These are phyloP conservation scores for Drosophila leonis DNA, from an alignment of 2,888 invertebrate genomes.

Conservation along the genomic window DNA sequence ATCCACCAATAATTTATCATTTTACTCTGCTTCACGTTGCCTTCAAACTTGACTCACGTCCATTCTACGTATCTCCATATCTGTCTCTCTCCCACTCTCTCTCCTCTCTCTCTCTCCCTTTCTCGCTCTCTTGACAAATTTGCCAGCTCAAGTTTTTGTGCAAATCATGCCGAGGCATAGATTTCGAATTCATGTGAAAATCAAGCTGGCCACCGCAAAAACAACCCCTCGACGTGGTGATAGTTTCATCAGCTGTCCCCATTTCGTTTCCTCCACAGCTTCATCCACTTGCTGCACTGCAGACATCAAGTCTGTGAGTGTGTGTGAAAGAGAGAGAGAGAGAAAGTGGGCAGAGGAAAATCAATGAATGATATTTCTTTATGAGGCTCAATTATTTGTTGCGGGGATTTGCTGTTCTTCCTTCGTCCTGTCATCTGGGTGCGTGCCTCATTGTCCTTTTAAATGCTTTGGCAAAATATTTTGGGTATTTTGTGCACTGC, in stretches of 20 bases:
- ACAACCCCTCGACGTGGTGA: constrained; percentile 58
- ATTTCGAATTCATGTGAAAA: constrained; percentile 79
- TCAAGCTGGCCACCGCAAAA: constrained; percentile 63
- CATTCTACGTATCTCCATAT: constrained; percentile 17
- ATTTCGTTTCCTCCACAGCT: constrained; percentile 47
- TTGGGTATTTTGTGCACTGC: constrained; percentile 73
- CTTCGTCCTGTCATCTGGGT: constrained; percentile 56
- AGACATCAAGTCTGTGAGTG: not conserved
- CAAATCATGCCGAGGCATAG: constrained; percentile 83
- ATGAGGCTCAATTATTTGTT: constrained; percentile 82
- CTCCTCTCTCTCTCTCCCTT: constrained; percentile 1
- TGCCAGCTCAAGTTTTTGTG: constrained; percentile 75
- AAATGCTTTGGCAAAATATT: constrained; percentile 81
- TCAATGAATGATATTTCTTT: constrained; percentile 82
- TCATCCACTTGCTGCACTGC: constrained; percentile 64
- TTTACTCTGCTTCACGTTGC: constrained; percentile 67
- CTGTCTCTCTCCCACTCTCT: not conserved
- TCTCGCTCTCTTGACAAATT: constrained; percentile 63
- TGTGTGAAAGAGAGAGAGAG: not conserved
- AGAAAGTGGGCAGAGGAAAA: constrained; percentile 54
- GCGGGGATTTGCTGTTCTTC: constrained; percentile 80
- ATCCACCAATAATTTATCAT: constrained; percentile 84
- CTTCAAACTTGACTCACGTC: constrained; percentile 47
- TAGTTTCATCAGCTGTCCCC: constrained; percentile 79
- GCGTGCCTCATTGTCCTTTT: constrained; percentile 79